A percentile compares a stretch with the other conserved stretches of the same genome.
phyloP scores from a whole-genome alignment of 2,888 invertebrate genomes.

The Octodonta nipae region DNA sequence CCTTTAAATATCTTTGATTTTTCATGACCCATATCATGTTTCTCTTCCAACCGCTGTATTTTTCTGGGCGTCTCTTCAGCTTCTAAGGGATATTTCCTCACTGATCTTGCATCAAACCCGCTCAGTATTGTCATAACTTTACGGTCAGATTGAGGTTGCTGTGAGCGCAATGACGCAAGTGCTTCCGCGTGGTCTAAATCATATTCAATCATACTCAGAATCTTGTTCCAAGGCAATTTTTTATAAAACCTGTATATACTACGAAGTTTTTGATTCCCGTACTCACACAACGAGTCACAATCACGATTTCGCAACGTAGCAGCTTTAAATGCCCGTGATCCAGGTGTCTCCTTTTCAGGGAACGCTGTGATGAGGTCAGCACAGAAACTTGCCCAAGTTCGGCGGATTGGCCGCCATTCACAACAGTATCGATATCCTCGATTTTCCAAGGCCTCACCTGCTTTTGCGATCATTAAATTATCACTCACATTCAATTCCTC shows the following conservation, averaged over 20 bases:
- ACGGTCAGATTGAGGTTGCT: background rate
- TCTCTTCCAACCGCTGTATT: background rate
- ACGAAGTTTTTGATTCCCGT: conserved; percentile 4
- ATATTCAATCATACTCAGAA: conserved; percentile 4
- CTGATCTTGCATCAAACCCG: background rate
- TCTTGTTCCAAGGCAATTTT: conserved; percentile 2
- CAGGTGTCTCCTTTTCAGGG: conserved; percentile 1
- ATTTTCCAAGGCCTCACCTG: no score
- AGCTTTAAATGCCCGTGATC: background rate
- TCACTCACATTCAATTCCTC: conserved; percentile 11
- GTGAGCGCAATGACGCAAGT: background rate
- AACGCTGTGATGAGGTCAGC: no score
- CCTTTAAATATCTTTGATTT: background rate
- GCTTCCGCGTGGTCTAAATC: background rate
- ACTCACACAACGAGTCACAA: conserved; percentile 1
- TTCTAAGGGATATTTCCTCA: background rate
- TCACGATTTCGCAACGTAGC: background rate
- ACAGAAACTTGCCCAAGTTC: no score
- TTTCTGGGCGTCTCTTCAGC: background rate
- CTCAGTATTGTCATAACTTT: background rate
- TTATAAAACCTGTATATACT: conserved; percentile 2
- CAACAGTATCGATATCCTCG: no score
- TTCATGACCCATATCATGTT: background rate
- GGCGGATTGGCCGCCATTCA: no score
- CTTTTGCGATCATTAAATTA: no score